These are phyloP conservation scores for Eugnorisma glareosa DNA, from an alignment of 2,888 invertebrate genomes.

Conservation along the genomic window DNA sequence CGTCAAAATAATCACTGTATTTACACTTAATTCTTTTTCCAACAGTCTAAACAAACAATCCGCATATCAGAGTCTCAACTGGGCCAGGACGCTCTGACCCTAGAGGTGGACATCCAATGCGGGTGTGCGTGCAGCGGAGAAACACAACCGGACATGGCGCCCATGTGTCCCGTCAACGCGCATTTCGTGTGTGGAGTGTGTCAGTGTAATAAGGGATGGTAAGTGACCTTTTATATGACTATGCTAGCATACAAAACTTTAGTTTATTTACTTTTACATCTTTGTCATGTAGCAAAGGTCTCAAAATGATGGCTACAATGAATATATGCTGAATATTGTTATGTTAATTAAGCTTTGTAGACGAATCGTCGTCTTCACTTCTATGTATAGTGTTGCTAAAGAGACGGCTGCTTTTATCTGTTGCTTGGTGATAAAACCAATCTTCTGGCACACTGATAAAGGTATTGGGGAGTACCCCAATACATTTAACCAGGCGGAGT, in stretches of 20 bases:
- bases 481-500: no score
- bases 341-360: not conserved
- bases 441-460: no score
- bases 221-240: constrained; percentile 20
- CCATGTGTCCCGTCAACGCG: constrained; percentile 88
- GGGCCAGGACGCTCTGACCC: constrained; percentile 92
- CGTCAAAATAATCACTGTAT: not conserved
- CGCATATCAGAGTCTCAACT: constrained; percentile 94
- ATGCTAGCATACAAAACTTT: no score
- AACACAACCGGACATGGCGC: constrained; percentile 74
- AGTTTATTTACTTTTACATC: no score
- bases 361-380: not conserved
- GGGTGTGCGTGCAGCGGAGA: constrained; percentile 92
- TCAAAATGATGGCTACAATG: not conserved
- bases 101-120: constrained; percentile 94
- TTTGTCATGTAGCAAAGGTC: not conserved
- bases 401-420: not conserved
- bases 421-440: no score
- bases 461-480: not conserved
- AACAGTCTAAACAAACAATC: constrained; percentile 86
- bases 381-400: not conserved
- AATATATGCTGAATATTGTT: not conserved
- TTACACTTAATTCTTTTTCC: constrained; percentile 14
- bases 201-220: constrained; percentile 92
- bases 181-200: constrained; percentile 92